These are phyloP conservation scores for Chaenocephalus aceratus DNA, from an alignment of 2,113 vertebrate species.

Conservation along the genomic window DNA sequence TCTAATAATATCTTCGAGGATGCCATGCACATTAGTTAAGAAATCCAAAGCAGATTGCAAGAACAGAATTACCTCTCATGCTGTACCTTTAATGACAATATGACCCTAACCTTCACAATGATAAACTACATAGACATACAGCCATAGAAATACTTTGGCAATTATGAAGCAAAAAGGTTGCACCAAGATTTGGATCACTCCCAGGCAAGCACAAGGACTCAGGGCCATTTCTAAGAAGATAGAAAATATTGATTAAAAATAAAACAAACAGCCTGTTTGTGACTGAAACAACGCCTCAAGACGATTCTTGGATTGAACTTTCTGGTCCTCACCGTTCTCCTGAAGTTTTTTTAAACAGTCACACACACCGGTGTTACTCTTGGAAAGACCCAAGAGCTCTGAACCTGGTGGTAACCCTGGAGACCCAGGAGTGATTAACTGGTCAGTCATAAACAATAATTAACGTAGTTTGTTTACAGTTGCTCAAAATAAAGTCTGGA, in stretches of 20 bases:
- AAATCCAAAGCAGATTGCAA: slow-evolving; percentile 2
- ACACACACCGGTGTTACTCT: slow-evolving; percentile 29
- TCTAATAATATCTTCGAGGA: not conserved
- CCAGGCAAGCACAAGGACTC: not conserved
- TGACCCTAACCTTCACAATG: slow-evolving; percentile 4
- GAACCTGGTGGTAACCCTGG: slow-evolving; percentile 14
- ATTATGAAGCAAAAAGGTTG: slow-evolving; percentile 20
- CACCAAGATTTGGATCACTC: slow-evolving; percentile 7
- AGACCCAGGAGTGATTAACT: slow-evolving; percentile 32
- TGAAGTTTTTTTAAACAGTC: not conserved
- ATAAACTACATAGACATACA: slow-evolving; percentile 6
- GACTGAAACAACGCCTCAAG: slow-evolving; percentile 9
- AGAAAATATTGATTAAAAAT: slow-evolving; percentile 28
- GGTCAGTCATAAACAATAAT: slow-evolving; percentile 3
- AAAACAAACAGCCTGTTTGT: slow-evolving; percentile 26
- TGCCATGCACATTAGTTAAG: not conserved
- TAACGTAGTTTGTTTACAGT: no score
- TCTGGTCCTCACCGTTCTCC: not conserved
- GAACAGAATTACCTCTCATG: slow-evolving; percentile 3
- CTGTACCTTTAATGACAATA: not conserved
- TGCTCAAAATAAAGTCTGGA: no score
- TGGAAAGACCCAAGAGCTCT: slow-evolving; percentile 12
- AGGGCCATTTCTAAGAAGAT: slow-evolving; percentile 9
- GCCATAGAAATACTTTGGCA: not conserved
- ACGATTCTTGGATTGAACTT: slow-evolving; percentile 6